Base-by-base conservation (phyloP, 2,113 vertebrate species). In the Tonatia bakeri region DNA sequence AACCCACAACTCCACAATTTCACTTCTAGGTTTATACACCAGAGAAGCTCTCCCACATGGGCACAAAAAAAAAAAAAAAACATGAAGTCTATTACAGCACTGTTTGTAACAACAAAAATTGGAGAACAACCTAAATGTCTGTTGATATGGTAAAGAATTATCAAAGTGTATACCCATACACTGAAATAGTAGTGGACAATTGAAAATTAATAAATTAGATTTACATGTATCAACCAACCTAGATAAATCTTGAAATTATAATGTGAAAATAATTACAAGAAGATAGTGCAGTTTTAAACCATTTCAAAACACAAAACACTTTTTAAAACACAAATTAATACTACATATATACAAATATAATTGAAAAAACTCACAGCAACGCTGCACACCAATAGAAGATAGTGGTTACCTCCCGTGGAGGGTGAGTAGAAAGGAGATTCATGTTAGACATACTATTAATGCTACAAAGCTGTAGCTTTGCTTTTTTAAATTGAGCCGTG, bases 61-160 rank as follows among this genome's bases (percentile, higher is more conserved):
- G 22, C 64, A 56, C 38, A 93, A 94, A 43, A 72, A 80, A 90
- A 61, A 93, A 94, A 43, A 72, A 80, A 90, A 61, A 90, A 61
- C 7, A 93, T 36, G 11, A 84, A 69, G 45, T 17, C 19, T 43
- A 67, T 70, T 96, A 45, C 2, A 97, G 1, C 50, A 85, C 4
- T 59, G 31, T 69, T 59, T 67, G 14, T 43, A 64, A 64, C 40
- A 82, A 86, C 1, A 75, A 89, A 88, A 85, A 50, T 22, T 38
- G 54, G 7, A 3, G 80, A 75, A 83, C 26, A 85, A 94, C 4
- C 7, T 59, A 90, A 89, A 75, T 69, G 24, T 80, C 22, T 17
- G 80, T 67, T 2, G 5, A 40, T 75, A 88, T 16, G 84, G 31
- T 45, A 92, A 85, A 76, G 26, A 95, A 90, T 52, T 79, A 45